Conservation (phyloP, 2,797 vertebrate species). For the Gambelia wislizenii region DNA sequence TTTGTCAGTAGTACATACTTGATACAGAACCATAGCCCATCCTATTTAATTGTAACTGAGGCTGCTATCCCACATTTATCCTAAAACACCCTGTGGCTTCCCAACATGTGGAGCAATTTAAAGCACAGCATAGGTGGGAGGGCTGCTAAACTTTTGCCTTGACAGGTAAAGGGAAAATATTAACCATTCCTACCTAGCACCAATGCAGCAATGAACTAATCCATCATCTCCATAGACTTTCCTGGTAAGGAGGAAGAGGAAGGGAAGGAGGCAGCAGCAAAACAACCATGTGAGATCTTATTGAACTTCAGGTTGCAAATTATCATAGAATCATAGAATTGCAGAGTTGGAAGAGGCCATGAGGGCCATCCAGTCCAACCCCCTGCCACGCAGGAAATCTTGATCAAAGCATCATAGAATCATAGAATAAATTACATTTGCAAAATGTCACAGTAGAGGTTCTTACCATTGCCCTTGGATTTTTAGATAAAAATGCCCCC, state of each 20-base stretch:
- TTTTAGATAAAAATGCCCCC: background rate
- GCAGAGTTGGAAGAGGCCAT: too few species aligned
- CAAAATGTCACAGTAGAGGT: too few species aligned
- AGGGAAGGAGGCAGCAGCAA: background rate
- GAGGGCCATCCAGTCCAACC: too few species aligned
- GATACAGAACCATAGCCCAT: background rate
- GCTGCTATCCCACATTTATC: background rate
- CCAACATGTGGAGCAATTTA: background rate
- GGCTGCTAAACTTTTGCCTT: background rate
- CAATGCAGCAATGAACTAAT: background rate
- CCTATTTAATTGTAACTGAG: background rate
- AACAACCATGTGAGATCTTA: background rate
- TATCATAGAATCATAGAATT: background rate
- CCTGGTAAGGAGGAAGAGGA: background rate
- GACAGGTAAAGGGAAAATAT: background rate
- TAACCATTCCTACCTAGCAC: background rate
- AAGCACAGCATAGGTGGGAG: background rate
- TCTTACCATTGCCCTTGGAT: background rate
- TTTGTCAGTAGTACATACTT: background rate
- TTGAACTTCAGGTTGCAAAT: too few species aligned
- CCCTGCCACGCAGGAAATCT: too few species aligned
- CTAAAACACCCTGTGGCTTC: too few species aligned
- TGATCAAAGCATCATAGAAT: background rate
- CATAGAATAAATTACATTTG: too few species aligned
- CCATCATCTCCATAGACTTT: background rate